Percentiles rank a stretch among this genome's conserved stretches.
Conservation (phyloP, 2,113 vertebrate species). For the Sander lucioperca region DNA sequence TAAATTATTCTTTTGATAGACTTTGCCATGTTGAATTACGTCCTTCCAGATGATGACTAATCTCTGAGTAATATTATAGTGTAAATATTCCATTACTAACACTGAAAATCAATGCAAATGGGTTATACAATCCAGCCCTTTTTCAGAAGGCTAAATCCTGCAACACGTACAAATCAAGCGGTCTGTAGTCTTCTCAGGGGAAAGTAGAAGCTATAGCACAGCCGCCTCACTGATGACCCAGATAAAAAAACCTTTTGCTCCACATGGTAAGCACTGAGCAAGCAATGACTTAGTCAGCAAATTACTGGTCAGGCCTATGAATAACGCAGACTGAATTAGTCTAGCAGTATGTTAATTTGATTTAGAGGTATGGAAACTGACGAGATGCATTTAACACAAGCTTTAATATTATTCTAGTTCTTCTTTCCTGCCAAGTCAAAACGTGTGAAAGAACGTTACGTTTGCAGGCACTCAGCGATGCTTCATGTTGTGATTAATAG, state of each 20-base stretch:
- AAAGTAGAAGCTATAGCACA: slow-evolving; percentile 26
- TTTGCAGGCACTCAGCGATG: slow-evolving; percentile 4
- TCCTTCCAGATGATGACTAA: slow-evolving; percentile 1
- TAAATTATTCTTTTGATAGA: background rate
- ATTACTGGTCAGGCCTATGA: slow-evolving; percentile 43
- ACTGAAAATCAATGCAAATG: slow-evolving; percentile 19
- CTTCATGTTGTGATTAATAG: slow-evolving; percentile 27
- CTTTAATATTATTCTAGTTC: slow-evolving; percentile 10
- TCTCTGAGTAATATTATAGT: background rate
- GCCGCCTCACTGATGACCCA: slow-evolving; percentile 66
- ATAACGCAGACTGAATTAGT: slow-evolving; percentile 43
- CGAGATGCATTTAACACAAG: background rate
- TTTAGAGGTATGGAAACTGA: slow-evolving; percentile 22
- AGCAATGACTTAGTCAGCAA: slow-evolving; percentile 56
- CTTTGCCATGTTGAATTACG: background rate
- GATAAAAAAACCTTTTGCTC: slow-evolving; percentile 57
- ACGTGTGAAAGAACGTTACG: slow-evolving; percentile 6
- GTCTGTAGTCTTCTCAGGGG: slow-evolving; percentile 31
- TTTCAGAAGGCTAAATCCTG: slow-evolving; percentile 26
- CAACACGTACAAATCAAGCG: slow-evolving; percentile 9
- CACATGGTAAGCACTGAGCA: slow-evolving; percentile 49
- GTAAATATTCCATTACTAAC: slow-evolving; percentile 23
- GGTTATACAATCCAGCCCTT: background rate
- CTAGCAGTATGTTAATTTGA: slow-evolving; percentile 42
- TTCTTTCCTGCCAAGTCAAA: background rate